phyloP scores from a whole-genome alignment of 2,888 invertebrate species.

The Falcaria lacertinaria region DNA sequence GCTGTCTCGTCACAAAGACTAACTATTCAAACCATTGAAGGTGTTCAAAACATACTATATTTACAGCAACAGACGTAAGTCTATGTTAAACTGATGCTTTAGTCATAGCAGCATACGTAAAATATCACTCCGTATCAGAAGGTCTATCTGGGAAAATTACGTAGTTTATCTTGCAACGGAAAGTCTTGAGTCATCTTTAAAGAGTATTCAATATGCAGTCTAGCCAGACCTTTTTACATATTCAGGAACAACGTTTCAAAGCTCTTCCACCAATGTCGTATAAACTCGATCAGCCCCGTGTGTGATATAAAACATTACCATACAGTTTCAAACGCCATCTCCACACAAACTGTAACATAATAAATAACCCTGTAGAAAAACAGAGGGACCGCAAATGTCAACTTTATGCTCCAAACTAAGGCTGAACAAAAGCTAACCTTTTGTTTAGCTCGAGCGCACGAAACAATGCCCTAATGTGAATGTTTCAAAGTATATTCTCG shows the following conservation, averaged over 20 bases:
- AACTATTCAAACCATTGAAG: no score
- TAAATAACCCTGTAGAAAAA: conserved; percentile 24
- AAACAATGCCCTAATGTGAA: conserved; percentile 25
- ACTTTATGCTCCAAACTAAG: conserved; percentile 34
- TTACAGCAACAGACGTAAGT: no score
- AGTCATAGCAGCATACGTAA: no score
- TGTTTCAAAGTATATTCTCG: conserved; percentile 31
- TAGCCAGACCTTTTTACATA: conserved; percentile 13
- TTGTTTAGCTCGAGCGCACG: conserved; percentile 15
- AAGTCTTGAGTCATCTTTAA: not conserved
- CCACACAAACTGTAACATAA: conserved; percentile 29
- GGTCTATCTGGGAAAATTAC: no score
- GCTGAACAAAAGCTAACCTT: conserved; percentile 21
- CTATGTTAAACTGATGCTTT: no score
- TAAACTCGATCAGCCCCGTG: conserved; percentile 50
- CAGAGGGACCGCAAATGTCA: conserved; percentile 33
- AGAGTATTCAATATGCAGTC: conserved; percentile 1
- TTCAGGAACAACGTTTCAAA: conserved; percentile 23
- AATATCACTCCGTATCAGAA: no score
- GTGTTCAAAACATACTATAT: no score
- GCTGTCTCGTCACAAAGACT: no score
- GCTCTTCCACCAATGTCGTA: conserved; percentile 36
- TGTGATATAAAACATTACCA: conserved; percentile 60
- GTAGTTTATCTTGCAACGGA: not conserved
- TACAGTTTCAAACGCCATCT: conserved; percentile 38